Evolutionary conservation across 2,888 invertebrate species (phyloP).

Genomic region (Vesta saturnalis): DNA sequence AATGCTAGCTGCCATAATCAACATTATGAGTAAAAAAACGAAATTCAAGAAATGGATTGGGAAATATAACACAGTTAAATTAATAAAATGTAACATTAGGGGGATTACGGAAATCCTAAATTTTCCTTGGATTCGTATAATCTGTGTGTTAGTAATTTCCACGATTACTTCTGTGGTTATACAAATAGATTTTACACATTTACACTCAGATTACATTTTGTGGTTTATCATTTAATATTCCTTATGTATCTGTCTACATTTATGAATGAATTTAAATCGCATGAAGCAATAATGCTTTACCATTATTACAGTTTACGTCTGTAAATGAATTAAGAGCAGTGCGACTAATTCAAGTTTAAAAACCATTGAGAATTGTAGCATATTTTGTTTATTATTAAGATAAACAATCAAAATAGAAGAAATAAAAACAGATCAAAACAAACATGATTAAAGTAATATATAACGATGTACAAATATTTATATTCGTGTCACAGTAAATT

Average conservation of each 20-base stretch:
- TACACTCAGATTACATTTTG: neutral
- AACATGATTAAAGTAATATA: no score
- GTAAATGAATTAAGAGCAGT: no score
- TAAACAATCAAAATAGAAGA: neutral
- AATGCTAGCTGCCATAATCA: neutral
- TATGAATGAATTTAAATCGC: neutral
- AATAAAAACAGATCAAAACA: no score
- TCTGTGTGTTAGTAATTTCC: neutral
- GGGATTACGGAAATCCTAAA: neutral
- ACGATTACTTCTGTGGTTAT: neutral
- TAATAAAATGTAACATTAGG: neutral
- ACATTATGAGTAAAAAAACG: no score
- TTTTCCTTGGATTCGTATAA: neutral
- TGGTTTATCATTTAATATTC: neutral
- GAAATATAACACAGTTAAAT: neutral
- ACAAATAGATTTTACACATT: constrained; percentile 1
- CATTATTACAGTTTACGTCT: no score
- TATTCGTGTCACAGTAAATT: neutral
- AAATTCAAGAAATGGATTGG: no score
- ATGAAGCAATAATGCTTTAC: no score
- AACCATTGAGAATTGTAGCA: no score
- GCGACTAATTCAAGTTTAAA: no score
- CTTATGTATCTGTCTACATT: neutral
- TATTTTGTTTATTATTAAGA: neutral
- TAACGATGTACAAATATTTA: neutral